Conservation (phyloP, 2,888 invertebrate genomes). For the Ypsolopha scabrella region DNA sequence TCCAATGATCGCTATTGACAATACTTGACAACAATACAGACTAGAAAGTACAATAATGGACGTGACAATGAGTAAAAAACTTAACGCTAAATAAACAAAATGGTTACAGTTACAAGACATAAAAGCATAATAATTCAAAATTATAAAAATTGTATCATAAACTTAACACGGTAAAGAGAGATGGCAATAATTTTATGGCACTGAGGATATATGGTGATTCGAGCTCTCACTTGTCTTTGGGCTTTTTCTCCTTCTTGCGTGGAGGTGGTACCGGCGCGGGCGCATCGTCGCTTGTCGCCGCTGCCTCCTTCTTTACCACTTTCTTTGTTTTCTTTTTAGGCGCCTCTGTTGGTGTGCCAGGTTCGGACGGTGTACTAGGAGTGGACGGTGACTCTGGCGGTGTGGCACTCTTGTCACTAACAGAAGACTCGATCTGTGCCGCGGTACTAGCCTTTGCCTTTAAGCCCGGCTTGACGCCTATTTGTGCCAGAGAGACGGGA, state of each 20-base stretch:
- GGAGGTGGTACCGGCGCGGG: slow-evolving; percentile 66
- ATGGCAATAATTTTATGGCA: slow-evolving; percentile 36
- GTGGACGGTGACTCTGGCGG: slow-evolving; percentile 8
- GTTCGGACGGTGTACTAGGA: slow-evolving; percentile 11
- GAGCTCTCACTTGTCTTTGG: slow-evolving; percentile 61
- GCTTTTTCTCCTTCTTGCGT: slow-evolving; percentile 68
- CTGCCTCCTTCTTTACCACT: slow-evolving; percentile 60
- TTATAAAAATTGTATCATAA: slow-evolving; percentile 32
- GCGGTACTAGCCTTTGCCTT: slow-evolving; percentile 46
- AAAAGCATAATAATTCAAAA: slow-evolving; percentile 42
- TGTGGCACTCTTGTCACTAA: slow-evolving; percentile 25
- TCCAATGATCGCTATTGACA: slow-evolving; percentile 3
- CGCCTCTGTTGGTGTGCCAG: slow-evolving; percentile 21
- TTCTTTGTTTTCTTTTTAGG: slow-evolving; percentile 62
- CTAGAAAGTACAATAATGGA: slow-evolving; percentile 38
- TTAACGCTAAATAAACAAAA: background rate
- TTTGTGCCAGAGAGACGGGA: slow-evolving; percentile 63
- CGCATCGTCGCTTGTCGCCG: slow-evolving; percentile 24
- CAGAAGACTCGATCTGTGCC: slow-evolving; percentile 51
- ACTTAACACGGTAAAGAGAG: slow-evolving; percentile 13
- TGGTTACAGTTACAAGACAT: slow-evolving; percentile 21
- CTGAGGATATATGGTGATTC: slow-evolving; percentile 48
- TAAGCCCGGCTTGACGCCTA: slow-evolving; percentile 42
- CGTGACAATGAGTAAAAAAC: slow-evolving; percentile 14
- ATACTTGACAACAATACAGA: slow-evolving; percentile 6